These are phyloP conservation scores for Chelonia mydas DNA, from an alignment of 2,797 vertebrate species.

Conservation along the genomic window DNA sequence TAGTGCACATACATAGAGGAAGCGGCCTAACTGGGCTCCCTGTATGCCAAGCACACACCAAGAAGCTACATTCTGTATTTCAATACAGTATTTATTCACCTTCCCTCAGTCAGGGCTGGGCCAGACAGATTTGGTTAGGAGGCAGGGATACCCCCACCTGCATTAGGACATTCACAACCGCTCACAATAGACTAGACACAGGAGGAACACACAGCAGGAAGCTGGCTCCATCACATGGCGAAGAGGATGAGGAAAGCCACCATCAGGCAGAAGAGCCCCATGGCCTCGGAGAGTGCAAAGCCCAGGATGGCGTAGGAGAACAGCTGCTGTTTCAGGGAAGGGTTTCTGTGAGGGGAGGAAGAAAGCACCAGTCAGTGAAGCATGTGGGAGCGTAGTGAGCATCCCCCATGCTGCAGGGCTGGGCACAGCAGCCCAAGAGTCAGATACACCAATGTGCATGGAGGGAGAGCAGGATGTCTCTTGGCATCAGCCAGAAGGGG, in stretches of 20 bases:
- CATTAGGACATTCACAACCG: neutral
- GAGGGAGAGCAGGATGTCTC: neutral
- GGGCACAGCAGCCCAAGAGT: neutral
- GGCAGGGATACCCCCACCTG: conserved; percentile 16
- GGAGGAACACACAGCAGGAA: neutral
- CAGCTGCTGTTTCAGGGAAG: conserved; percentile 94
- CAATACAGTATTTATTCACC: conserved; percentile 76
- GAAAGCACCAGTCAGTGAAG: neutral
- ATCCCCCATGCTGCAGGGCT: neutral
- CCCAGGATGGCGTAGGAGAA: conserved; percentile 95
- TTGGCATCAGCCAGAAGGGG: neutral
- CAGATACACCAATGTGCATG: neutral
- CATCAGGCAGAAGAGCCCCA: conserved; percentile 97
- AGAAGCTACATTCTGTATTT: conserved; percentile 59
- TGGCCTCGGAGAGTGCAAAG: conserved; percentile 93
- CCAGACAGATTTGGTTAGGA: conserved; percentile 43
- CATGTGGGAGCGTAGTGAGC: neutral
- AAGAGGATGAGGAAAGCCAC: conserved; percentile 97
- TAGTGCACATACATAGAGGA: too few relatives aligned
- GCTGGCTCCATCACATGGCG: conserved; percentile 85
- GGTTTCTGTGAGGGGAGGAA: conserved; percentile 84
- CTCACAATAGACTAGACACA: conserved; percentile 22
- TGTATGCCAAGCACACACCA: neutral
- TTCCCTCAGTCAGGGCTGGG: conserved; percentile 63
- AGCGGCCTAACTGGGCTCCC: neutral